Base-by-base conservation (phyloP, 1,140 invertebrate genomes). In the Caenorhabditis tropicalis region DNA sequence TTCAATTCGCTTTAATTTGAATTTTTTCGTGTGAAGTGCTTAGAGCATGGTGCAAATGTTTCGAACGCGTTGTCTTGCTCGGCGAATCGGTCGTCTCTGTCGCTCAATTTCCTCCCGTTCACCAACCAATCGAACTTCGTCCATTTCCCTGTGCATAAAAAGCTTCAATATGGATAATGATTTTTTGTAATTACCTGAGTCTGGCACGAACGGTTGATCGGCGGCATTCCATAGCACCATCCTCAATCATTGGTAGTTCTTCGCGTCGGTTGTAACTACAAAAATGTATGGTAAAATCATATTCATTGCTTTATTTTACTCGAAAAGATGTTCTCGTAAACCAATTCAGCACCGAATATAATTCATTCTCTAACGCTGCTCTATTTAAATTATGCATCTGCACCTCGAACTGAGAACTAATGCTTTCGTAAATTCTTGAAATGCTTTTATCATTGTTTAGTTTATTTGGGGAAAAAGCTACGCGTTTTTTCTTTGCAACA, bases 21-120 rank as follows among this genome's bases (percentile, higher is more conserved):
- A n/a, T 33, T 19, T 15, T 33, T 24, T 33, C 27, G 12, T 31
- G 65, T 43, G 65, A 74, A 74, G n/a, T 74, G 65, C 56, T 49
- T 84, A 84, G 24, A 84, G 53, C 83, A 84, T 84, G 48, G 83
- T 84, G 79, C 83, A 84, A 51, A 74, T 74, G 74, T 84, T 84
- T 39, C 83, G 83, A 36, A 80, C 79, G 43, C 83, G 70, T 84
- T 84, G 83, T 39, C 83, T 65, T 16, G 83, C 83, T 53, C 83
- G 70, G 70, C 83, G 83, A 24, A 84, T 79, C 15, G 83, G 83
- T 19, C 83, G 83, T 43, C 83, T 81, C 27, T 65, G 65, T 24
- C 83, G 60, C 49, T 84, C 83, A 36, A 84, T 79, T 36, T 84
- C 83, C 48, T 79, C 74, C 33, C 56, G 21, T 21, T 84, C 83